Conservation (phyloP, 2,113 vertebrate species). For the Corythaeola cristata region DNA sequence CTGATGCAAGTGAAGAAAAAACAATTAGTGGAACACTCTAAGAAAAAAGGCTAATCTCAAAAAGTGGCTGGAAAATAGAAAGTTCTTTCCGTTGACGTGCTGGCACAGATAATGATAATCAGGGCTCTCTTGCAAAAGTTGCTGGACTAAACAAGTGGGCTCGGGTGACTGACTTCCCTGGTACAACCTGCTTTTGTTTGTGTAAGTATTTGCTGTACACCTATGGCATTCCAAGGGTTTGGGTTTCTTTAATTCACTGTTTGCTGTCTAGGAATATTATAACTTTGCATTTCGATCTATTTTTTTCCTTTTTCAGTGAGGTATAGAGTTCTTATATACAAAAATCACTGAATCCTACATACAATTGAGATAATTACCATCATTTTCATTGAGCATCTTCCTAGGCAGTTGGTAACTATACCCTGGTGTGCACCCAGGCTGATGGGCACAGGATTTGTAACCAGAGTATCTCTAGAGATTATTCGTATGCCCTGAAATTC, state of each 20-base stretch:
- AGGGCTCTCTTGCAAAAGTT: not conserved
- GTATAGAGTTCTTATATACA: not conserved
- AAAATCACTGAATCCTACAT: not conserved
- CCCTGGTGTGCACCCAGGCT: not conserved
- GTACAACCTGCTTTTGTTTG: not conserved
- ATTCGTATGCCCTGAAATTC: not conserved
- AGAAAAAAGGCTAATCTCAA: conserved; percentile 56
- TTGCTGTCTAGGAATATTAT: not conserved
- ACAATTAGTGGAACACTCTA: conserved; percentile 65
- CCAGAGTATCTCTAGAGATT: not conserved
- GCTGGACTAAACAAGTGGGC: not conserved
- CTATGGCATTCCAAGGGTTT: rapidly evolving
- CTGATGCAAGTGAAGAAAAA: conserved; percentile 63
- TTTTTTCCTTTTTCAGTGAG: not conserved
- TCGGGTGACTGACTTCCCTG: not conserved
- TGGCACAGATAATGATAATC: not conserved
- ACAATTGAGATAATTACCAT: not conserved
- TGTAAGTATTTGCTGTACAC: not conserved
- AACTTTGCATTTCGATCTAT: not conserved
- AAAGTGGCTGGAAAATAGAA: conserved; percentile 29
- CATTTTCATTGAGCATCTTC: not conserved
- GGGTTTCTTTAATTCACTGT: not conserved
- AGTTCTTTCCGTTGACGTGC: not conserved
- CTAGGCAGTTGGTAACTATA: not conserved
- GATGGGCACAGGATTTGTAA: not conserved